Base-by-base conservation (phyloP, 2,888 invertebrate genomes). In the Apotomis betuletana region DNA sequence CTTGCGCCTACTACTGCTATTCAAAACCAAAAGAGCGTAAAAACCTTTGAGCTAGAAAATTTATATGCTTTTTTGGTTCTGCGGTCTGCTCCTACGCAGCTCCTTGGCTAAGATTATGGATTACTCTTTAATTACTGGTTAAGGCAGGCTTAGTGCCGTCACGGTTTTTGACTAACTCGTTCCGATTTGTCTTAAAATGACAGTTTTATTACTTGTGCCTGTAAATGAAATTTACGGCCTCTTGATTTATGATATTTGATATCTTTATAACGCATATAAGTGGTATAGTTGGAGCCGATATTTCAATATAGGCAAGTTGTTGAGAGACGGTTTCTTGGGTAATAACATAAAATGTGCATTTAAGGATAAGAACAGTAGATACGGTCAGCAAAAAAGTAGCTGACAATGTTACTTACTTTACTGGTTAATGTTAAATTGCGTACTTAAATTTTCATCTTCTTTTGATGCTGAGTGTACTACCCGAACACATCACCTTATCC, bases 1-100 rank as follows among this genome's bases (percentile, higher is more conserved):
- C 81, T 81, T 79, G 82, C 81, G 80, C 71, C 67, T 57, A 71
- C 71, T 44, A 41, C 5, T 6, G 13, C 5, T 51, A 9, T 27
- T 8, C 0, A 27, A 27, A 57, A 57, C 6, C 46, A n/a, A 55
- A 57, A 65, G 44, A 54, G 27, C 55, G 10, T 46, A 65, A n/a
- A 9, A 27, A 46, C 44, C 3, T 49, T 9, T 49, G 49, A 44
- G 12, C 10, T 5, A 54, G 44, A 44, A 55, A 46, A 15, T 15
- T 5, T 6, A 36, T 51, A 62, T 36, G 13, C 5, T 49, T 12
- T 62, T 62, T 62, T 10, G 61, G 46, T 62, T 27, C 8, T 3
- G 6, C 12, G n/a, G 9, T 36, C 5, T 77, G 82, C 82, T 78
- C 71, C 71, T 62, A 71, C 71, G 54, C 71, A 36, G n/a, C 61